Conservation (phyloP, 1,140 invertebrate species). For the Drosophila insularis region DNA sequence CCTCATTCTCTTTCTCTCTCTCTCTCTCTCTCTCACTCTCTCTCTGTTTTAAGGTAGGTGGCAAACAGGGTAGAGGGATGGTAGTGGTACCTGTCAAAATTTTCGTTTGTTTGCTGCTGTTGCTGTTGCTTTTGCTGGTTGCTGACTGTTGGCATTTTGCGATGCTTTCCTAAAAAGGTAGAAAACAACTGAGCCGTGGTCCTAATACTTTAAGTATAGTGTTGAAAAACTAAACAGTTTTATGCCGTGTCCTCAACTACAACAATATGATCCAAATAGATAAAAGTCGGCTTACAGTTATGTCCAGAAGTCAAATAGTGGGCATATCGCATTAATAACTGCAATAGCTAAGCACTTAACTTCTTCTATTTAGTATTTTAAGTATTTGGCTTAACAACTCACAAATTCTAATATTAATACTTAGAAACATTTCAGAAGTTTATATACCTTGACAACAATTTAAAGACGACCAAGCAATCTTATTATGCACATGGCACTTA, state of each 20-base stretch:
- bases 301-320: neutral
- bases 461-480: too few species aligned
- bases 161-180: neutral
- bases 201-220: conserved; percentile 3
- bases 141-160: conserved; percentile 3
- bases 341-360: too few species aligned
- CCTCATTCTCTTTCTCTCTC: neutral
- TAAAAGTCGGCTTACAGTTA: too few species aligned
- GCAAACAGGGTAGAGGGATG: neutral
- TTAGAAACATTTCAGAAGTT: too few species aligned
- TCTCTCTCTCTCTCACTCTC: neutral
- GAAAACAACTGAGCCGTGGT: neutral
- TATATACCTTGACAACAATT: too few species aligned
- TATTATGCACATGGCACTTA: too few species aligned
- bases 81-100: conserved; percentile 60
- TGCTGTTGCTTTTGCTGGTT: neutral
- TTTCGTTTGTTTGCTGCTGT: neutral
- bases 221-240: neutral
- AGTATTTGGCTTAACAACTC: too few species aligned
- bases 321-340: too few species aligned
- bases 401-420: too few species aligned
- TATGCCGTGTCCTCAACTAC: neutral
- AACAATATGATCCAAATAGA: neutral
- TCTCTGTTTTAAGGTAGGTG: neutral
- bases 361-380: too few species aligned